Percentiles rank a stretch among this genome's conserved stretches.
phyloP scores from a whole-genome alignment of 2,888 invertebrate species.

The Spialia ferax region DNA sequence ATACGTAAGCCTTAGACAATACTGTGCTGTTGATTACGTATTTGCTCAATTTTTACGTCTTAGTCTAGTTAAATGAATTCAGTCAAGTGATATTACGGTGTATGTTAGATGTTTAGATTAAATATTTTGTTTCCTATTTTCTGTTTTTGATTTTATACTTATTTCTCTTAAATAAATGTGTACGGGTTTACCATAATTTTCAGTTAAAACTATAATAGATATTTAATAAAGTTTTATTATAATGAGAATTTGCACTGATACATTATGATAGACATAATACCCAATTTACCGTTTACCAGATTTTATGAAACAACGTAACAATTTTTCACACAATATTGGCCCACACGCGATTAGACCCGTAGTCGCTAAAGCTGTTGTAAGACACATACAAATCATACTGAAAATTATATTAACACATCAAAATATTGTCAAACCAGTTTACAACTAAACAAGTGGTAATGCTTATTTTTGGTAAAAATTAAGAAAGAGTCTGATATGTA shows the following conservation, averaged over 20 bases:
- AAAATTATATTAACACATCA: not conserved
- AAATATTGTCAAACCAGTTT: not conserved
- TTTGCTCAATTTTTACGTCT: conserved; percentile 77
- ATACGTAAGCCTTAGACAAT: conserved; percentile 47
- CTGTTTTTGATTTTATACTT: not conserved
- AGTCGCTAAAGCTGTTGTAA: conserved; percentile 47
- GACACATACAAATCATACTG: conserved; percentile 52
- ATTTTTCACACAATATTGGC: conserved; percentile 52
- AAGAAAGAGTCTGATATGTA: not conserved
- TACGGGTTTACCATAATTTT: not conserved
- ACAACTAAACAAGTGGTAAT: not conserved
- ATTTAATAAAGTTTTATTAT: not conserved
- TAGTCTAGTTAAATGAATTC: conserved; percentile 65
- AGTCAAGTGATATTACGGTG: conserved; percentile 87
- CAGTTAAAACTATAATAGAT: not conserved
- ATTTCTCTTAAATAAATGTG: not conserved
- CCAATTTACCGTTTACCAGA: conserved; percentile 45
- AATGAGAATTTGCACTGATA: not conserved
- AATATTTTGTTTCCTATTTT: conserved; percentile 68
- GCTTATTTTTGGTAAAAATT: not conserved
- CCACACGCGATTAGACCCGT: conserved; percentile 49
- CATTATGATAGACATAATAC: not conserved
- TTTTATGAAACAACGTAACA: conserved; percentile 49
- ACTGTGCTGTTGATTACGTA: conserved; percentile 56
- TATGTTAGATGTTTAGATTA: conserved; percentile 78